Conservation (phyloP, 2,113 vertebrate genomes). For the Garra rufa region DNA sequence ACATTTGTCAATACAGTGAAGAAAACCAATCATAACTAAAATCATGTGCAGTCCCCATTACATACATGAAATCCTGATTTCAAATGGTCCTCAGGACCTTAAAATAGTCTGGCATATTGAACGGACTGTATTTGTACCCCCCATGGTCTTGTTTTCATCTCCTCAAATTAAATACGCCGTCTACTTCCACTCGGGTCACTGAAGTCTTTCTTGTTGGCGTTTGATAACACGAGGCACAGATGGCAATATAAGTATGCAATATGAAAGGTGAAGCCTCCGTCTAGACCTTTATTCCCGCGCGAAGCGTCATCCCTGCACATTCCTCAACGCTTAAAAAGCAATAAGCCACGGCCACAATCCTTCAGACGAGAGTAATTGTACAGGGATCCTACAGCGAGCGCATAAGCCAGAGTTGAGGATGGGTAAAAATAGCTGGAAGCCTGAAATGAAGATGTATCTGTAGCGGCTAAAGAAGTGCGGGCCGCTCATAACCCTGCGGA, state of each 20-base stretch:
- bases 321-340: slow-evolving; percentile 51
- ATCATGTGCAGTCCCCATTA: too few relatives aligned
- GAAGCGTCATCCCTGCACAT: neutral
- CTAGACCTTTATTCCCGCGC: slow-evolving; percentile 12
- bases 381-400: slow-evolving; percentile 1
- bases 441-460: slow-evolving; percentile 38
- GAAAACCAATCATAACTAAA: neutral
- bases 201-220: neutral
- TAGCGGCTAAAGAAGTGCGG: neutral
- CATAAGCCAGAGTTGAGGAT: neutral
- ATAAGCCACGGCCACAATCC: slow-evolving; percentile 31
- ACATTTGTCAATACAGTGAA: neutral
- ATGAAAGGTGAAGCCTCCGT: slow-evolving; percentile 10
- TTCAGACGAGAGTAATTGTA: slow-evolving; percentile 43
- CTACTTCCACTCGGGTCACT: neutral
- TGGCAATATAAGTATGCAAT: slow-evolving; percentile 45
- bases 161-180: neutral
- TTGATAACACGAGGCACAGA: slow-evolving; percentile 39
- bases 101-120: neutral
- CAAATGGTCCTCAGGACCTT: neutral
- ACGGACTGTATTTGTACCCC: neutral
- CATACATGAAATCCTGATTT: neutral
- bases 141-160: neutral
- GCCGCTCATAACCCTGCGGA: neutral
- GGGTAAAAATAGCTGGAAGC: slow-evolving; percentile 17